Percentiles rank a stretch among this genome's conserved stretches.
These are phyloP conservation scores for Tholera decimalis DNA, from an alignment of 2,888 invertebrate species.

Conservation along the genomic window DNA sequence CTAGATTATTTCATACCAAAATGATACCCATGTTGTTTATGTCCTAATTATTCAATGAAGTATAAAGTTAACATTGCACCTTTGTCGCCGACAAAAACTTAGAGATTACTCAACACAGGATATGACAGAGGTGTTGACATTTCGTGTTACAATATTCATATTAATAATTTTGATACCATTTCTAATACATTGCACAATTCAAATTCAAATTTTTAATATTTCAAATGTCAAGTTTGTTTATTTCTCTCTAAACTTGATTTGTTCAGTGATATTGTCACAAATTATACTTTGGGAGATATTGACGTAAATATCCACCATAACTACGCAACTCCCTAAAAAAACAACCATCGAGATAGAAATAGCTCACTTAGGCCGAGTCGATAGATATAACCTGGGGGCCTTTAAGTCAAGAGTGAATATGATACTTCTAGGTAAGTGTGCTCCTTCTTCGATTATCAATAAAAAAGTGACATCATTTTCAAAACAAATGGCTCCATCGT, in stretches of 20 bases:
- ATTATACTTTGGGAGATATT: neutral
- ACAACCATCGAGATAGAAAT: too few relatives aligned
- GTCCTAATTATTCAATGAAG: conserved; percentile 4
- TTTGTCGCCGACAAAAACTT: conserved; percentile 20
- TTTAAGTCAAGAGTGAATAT: too few relatives aligned
- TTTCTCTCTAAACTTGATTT: conserved; percentile 1
- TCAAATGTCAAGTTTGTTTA: conserved; percentile 27
- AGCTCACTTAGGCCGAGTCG: too few relatives aligned
- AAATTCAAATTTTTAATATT: neutral
- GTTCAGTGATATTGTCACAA: neutral
- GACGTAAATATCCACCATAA: neutral
- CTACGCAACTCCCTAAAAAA: neutral
- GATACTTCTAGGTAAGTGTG: too few relatives aligned
- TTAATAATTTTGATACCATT: conserved; percentile 11
- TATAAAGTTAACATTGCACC: conserved; percentile 7
- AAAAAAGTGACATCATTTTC: neutral
- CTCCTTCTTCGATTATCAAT: too few relatives aligned
- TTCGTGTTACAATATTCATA: conserved; percentile 30
- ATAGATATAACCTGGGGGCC: too few relatives aligned
- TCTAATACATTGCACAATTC: conserved; percentile 3
- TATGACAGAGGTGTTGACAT: conserved; percentile 45
- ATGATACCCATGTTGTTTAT: neutral
- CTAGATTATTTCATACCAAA: neutral
- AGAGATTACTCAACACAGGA: conserved; percentile 40
- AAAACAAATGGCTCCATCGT: neutral